Evolutionary conservation across 2,113 vertebrate genomes (phyloP), one percentile per base, ranked within the genome.

Genomic region (Mesembrinibis cayennensis): DNA sequence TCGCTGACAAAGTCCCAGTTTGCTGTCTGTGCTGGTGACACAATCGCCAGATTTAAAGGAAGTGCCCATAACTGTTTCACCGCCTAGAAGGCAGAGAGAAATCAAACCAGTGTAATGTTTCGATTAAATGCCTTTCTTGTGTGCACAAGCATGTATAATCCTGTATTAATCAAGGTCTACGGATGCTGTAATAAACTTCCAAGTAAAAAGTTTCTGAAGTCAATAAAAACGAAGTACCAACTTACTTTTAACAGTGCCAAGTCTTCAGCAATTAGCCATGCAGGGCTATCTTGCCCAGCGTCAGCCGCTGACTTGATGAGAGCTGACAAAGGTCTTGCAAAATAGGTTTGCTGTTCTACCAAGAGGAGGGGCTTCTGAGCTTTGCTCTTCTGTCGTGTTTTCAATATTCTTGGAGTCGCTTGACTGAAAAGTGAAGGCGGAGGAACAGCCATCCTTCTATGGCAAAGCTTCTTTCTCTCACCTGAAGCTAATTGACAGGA

Each of bases 261-360:
- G 98, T 99, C 99, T 96, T 99, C 99, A 62, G 99, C 99, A 83
- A 99, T 99, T 56, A 99, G 98, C 99, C 99, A 99, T 88, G 99
- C 99, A 1, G 99, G 99, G 93, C 98, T 98, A 85, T 99, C 99
- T 56, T 98, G 98, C 4, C 98, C 97, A 0, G 98, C 84, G 77
- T 99, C 99, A 73, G 98, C 98, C 7, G 98, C 95, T 5, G 98
- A 98, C 58, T 98, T 98, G 95, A 98, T 98, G 59, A 98, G 97
- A 3, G 98, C 98, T 2, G 99, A 98, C 59, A 99, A 88, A 4
- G 99, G 98, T 87, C 99, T 99, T 91, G 98, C 98, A 12, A 99
- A 99, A n/a, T 97, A 98, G 0, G 94, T 97, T 95, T 99, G 98
- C 91, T 99, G 99, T 93, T 99, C 99, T 70, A 99, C 94, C 58